Percentiles rank a stretch among this genome's conserved stretches.
Conservation (phyloP, 2,797 vertebrate species). For the Enteromius afrohamiltoni region DNA sequence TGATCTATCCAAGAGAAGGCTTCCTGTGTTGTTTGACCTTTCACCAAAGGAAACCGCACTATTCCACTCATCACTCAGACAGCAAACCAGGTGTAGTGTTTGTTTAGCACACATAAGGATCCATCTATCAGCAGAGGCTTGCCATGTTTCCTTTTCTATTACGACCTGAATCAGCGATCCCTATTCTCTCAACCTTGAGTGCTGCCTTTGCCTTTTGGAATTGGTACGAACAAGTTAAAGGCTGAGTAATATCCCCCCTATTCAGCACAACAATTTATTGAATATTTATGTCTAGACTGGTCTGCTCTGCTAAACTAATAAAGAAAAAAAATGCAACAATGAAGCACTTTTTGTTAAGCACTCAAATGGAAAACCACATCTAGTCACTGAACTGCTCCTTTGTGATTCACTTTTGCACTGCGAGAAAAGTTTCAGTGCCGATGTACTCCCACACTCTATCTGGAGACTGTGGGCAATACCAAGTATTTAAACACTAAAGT, state of each 20-base stretch:
- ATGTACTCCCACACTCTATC: neutral
- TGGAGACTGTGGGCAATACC: neutral
- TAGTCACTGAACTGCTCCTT: constrained; percentile 8
- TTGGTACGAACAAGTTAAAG: constrained; percentile 60
- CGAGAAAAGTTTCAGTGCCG: neutral
- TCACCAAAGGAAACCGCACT: constrained; percentile 44
- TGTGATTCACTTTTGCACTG: constrained; percentile 36
- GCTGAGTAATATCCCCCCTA: constrained; percentile 41
- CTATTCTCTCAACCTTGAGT: constrained; percentile 8
- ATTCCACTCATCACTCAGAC: constrained; percentile 51
- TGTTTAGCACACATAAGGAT: constrained; percentile 56
- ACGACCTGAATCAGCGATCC: neutral
- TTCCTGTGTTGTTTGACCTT: constrained; percentile 61
- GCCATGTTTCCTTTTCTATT: constrained; percentile 54
- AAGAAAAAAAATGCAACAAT: constrained; percentile 47
- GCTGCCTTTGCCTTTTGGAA: constrained; percentile 51
- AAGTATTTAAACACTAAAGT: neutral
- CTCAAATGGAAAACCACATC: constrained; percentile 37
- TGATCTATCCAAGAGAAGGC: constrained; percentile 38
- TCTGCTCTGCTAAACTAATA: constrained; percentile 55
- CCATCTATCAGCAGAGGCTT: constrained; percentile 57
- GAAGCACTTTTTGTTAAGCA: constrained; percentile 26
- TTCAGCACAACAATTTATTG: constrained; percentile 55
- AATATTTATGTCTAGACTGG: constrained; percentile 53
- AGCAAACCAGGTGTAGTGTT: constrained; percentile 62